A percentile compares a stretch with the other conserved stretches of the same genome.
Conservation (phyloP, 1,140 invertebrate species). For the Plectus sambesii region DNA sequence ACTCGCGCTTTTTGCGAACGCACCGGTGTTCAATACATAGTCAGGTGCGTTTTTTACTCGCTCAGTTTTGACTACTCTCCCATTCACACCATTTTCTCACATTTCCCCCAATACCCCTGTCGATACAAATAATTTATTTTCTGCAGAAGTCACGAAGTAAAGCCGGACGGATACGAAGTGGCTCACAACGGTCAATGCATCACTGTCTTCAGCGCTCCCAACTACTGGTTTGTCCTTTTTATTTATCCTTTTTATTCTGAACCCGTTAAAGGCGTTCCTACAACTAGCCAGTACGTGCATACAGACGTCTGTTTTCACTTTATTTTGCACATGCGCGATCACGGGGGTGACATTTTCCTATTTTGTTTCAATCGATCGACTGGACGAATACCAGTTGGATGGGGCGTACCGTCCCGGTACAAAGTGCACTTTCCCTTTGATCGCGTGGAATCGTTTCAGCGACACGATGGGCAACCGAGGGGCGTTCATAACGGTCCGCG, state of each 20-base stretch:
- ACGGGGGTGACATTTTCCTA: background rate
- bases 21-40: constrained; percentile 40
- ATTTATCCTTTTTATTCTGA: background rate
- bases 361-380: background rate
- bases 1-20: constrained; percentile 62
- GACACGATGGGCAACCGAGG: constrained; percentile 97
- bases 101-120: background rate
- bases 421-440: constrained; percentile 6
- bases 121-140: constrained; percentile 4
- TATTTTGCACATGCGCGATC: background rate
- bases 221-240: constrained; percentile 70
- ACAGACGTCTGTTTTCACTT: background rate
- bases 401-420: background rate
- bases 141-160: constrained; percentile 85
- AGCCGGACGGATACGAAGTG: constrained; percentile 85
- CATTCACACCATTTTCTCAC: background rate
- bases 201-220: constrained; percentile 93
- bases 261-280: background rate
- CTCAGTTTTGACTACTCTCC: constrained; percentile 5
- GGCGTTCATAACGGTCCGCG: constrained; percentile 86
- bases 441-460: constrained; percentile 54
- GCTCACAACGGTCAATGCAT: constrained; percentile 85
- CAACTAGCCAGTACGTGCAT: background rate
- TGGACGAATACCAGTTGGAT: background rate
- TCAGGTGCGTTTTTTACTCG: constrained; percentile 26